Evolutionary conservation across 2,888 invertebrate genomes (phyloP), one percentile per base, ranked within the genome.

Genomic region (Geophilus truncorum): DNA sequence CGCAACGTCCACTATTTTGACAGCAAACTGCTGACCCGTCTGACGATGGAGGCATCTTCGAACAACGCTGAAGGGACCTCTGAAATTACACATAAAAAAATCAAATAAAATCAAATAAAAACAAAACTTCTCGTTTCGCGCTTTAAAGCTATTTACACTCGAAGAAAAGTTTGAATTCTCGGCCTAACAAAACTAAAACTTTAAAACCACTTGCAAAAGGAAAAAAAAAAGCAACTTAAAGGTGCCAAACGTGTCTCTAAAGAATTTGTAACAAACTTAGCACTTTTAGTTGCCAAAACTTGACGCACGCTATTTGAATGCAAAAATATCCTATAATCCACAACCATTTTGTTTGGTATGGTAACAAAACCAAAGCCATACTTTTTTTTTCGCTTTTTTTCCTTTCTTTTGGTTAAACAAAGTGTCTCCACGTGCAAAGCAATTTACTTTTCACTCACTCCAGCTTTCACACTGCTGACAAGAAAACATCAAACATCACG

Each of bases 1-100:
- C 84, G 96, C 96, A 81, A 98, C 97, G 89, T 98, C 98, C 84
- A 98, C 96, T 85, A 98, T 96, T 90, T 98, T 98, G 84, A 98
- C 98, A 81, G 98, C 98, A 90, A 97, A 98, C 87, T 96, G 96
- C 88, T 96, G 96, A 80, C 92, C 93, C 15, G 96, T 96, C 87
- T 96, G 95, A 82, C 96, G 91, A 88, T 97, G 97, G 84, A 97
- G 92, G 89, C 98, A 98, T 89, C 97, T 91, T 84, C 96, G 91
- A 81, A 98, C 97, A 87, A 97, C 92, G 87, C 97, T 97, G 90
- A 97, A 97, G 86, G 97, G 97, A 84, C 97, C 97, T 83, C 89
- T 89, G 85, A 21, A 85, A 80, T n/a, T 45, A 25, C 25, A 70
- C 18, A 7, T n/a, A 75, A 28, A 79, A 57, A 79, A 62, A 79